Percentiles rank a stretch among this genome's conserved stretches.
These are phyloP conservation scores for Leptopilina drosophilae DNA, from an alignment of 2,888 invertebrate genomes.

Conservation along the genomic window DNA sequence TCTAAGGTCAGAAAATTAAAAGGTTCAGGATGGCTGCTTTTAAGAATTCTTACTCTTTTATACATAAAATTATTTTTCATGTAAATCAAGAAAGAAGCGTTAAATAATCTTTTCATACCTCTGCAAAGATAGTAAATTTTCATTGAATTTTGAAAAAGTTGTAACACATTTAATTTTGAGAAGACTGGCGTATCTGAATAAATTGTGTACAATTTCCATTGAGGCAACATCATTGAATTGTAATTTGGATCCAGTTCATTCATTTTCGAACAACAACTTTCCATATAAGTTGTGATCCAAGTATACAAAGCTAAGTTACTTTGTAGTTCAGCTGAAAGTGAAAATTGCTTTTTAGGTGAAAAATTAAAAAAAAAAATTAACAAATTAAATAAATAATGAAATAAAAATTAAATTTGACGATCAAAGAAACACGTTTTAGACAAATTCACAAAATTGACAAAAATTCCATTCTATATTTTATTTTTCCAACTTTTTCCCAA, in stretches of 20 bases:
- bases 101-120: conserved; percentile 42
- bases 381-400: no score
- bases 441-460: no score
- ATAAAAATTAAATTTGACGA: no score
- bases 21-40: no score
- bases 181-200: conserved; percentile 66
- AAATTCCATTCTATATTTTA: no score
- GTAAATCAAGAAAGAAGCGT: neutral
- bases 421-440: no score
- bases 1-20: no score
- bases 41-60: no score
- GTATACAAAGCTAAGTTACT: conserved; percentile 39
- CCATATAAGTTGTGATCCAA: conserved; percentile 46
- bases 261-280: conserved; percentile 47
- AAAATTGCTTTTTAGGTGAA: neutral
- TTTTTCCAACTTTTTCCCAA: no score
- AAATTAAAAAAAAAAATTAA: no score
- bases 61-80: neutral
- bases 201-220: conserved; percentile 62
- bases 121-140: conserved; percentile 47
- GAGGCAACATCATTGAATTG: conserved; percentile 24
- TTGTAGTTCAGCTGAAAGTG: conserved; percentile 8
- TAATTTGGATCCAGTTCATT: conserved; percentile 39
- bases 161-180: conserved; percentile 57
- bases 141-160: conserved; percentile 59